Base-by-base conservation (phyloP, 2,113 vertebrate genomes). In the Cynoglossus semilaevis region DNA sequence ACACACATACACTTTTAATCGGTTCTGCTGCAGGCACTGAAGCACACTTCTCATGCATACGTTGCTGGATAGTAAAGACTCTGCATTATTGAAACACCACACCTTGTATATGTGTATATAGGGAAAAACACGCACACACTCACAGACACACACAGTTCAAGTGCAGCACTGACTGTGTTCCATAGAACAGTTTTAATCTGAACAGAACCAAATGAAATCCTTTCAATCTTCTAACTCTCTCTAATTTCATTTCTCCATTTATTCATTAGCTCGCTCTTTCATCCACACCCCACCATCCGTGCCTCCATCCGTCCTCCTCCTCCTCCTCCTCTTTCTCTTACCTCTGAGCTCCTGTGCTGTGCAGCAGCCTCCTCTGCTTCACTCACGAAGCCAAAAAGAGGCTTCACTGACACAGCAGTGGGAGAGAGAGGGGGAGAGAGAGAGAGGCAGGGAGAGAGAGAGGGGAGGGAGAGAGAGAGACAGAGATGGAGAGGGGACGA, bases 311-410 rank as follows among this genome's bases (percentile, higher is more conserved):
- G 9, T 14, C 18, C 13, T 36, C 17, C 48, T 44, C 47, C 8
- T 15, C 63, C 13, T 11, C n/a, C 0, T 18, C 13, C 22, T 9
- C 35, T 7, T 50, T 45, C 44, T 8, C 77, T 72, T 70, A 81
- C 85, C 86, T 86, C 45, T 9, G 46, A 12, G 63, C 61, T 9
- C 57, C 45, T 51, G 67, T 46, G 50, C n/a, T 49, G 69, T 68
- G 57, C 47, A 29, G 22, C 22, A 29, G 22, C 45, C 12, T 34
- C n/a, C 34, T 38, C 51, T 18, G 46, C 22, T 29, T 29, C 22
- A 81, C 78, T 78, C 74, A 58, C 53, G 59, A 34, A 76, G 67
- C 70, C 72, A 61, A 70, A 72, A 15, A 64, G 72, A 37, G 8
- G 48, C 45, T 76, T 58, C 46, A 61, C 48, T 57, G 63, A 70